Evolutionary conservation across 2,888 invertebrate species (phyloP).

Genomic region (Coenonympha arcania): DNA sequence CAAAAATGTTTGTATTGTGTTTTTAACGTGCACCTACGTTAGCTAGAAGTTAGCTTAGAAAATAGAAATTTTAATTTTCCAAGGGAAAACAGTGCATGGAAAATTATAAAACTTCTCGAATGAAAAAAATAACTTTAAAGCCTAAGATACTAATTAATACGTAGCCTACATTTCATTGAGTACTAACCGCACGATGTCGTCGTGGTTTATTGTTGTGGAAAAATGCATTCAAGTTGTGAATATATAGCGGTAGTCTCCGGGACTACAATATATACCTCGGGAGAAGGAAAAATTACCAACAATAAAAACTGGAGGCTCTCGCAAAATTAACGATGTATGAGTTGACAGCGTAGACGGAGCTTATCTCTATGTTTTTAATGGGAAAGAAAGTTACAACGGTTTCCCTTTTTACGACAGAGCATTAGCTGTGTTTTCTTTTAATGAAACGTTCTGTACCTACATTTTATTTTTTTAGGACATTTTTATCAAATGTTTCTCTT

Average conservation of each 20-base stretch:
- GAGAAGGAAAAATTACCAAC: conserved; percentile 50
- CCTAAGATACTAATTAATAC: too few species aligned
- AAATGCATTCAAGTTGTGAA: not conserved
- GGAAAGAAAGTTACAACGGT: conserved; percentile 43
- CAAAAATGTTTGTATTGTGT: too few species aligned
- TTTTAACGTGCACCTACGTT: too few species aligned
- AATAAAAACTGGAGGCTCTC: conserved; percentile 63
- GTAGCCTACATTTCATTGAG: too few species aligned
- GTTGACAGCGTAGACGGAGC: conserved; percentile 58
- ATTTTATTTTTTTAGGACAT: conserved; percentile 35
- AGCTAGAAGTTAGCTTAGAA: too few species aligned
- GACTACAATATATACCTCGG: conserved; percentile 16
- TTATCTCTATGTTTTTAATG: conserved; percentile 63
- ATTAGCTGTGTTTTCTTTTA: conserved; percentile 50
- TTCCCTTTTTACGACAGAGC: conserved; percentile 39
- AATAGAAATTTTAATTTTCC: too few species aligned
- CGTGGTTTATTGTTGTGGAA: conserved; percentile 1
- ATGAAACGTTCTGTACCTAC: conserved; percentile 31
- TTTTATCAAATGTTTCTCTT: conserved; percentile 40
- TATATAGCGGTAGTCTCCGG: not conserved
- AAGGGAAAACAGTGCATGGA: too few species aligned
- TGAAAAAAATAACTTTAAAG: too few species aligned
- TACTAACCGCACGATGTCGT: too few species aligned
- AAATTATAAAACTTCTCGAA: too few species aligned
- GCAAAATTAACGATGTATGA: conserved; percentile 67